These are phyloP conservation scores for Dendroctonus valens DNA, from an alignment of 1,140 invertebrate species.

Conservation along the genomic window DNA sequence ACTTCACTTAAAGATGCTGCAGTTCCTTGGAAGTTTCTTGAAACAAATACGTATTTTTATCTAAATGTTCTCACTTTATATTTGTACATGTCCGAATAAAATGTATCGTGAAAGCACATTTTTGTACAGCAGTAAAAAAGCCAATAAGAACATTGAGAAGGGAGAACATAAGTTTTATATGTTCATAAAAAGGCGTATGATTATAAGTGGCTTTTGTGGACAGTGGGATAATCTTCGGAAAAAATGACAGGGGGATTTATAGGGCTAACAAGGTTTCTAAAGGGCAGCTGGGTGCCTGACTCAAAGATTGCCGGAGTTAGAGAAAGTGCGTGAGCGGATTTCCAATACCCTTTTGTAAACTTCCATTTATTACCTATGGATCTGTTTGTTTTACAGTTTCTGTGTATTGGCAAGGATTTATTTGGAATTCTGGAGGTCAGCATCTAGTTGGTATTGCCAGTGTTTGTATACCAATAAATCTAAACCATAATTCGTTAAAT, in stretches of 20 bases:
- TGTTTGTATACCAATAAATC: no score
- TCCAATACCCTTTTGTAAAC: slow-evolving; percentile 27
- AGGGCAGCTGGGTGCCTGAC: slow-evolving; percentile 42
- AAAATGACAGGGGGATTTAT: slow-evolving; percentile 50
- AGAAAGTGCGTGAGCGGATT: slow-evolving; percentile 36
- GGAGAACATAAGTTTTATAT: slow-evolving; percentile 40
- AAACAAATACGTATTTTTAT: no score
- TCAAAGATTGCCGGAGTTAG: slow-evolving; percentile 45
- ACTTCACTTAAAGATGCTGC: no score
- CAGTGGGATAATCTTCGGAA: slow-evolving; percentile 46
- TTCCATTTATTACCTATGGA: slow-evolving; percentile 31
- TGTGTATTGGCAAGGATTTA: slow-evolving; percentile 16
- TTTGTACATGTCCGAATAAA: no score
- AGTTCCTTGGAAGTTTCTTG: no score
- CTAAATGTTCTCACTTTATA: no score
- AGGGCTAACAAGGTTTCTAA: slow-evolving; percentile 46
- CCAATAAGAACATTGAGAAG: slow-evolving; percentile 24
- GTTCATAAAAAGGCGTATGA: slow-evolving; percentile 49
- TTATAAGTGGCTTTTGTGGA: slow-evolving; percentile 49
- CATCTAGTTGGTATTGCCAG: no score
- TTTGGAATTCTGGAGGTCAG: background rate
- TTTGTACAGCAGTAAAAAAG: slow-evolving; percentile 26
- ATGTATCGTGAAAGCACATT: background rate
- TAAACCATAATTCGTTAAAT: no score
- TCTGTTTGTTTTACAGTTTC: slow-evolving; percentile 28